Evolutionary conservation across 2,888 invertebrate genomes (phyloP), one percentile per base, ranked within the genome.

Genomic region (Tortrix viridana): DNA sequence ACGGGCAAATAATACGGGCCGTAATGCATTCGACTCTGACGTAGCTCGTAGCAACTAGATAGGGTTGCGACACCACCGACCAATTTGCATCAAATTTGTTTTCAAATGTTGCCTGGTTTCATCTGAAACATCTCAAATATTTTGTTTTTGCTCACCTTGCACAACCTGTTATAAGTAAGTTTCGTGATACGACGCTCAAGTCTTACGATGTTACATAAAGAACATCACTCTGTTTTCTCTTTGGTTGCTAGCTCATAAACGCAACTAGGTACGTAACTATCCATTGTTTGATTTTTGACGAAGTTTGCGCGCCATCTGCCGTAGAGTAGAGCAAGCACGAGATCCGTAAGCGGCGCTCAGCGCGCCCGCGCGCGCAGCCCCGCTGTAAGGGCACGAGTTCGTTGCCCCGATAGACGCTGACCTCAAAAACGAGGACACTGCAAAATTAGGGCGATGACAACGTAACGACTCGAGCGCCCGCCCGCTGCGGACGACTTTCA

Each of bases 381-480:
- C 82, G 86, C 89, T 88, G 91, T 92, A 92, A 92, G 92, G 92
- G 92, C 92, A 90, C 81, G 88, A 85, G 92, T 92, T 92, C 92
- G 92, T 90, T 89, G 92, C 89, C 84, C 92, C 88, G 86, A 88
- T 89, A 92, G 88, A 89, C 86, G 93, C 93, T 94, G 94, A 94
- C 94, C 94, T 94, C 94, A 94, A 94, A 94, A 94, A 94, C 94
- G 94, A 94, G 94, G 94, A 94, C 94, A 93, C 93, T 93, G 92
- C 93, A 93, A 93, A 92, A 92, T 92, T 92, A 89, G 90, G 89
- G 88, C 92, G 90, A 86, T 89, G 91, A 88, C 90, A 90, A 89
- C 92, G 84, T 86, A 91, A 91, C 82, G 92, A 85, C 88, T 85
- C 73, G 79, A 90, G 77, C 84, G 89, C 88, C 89, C 68, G 71